A percentile compares a stretch with the other conserved stretches of the same genome.
phyloP scores from a whole-genome alignment of 2,888 invertebrate species.

The Aleiodes testaceus region DNA sequence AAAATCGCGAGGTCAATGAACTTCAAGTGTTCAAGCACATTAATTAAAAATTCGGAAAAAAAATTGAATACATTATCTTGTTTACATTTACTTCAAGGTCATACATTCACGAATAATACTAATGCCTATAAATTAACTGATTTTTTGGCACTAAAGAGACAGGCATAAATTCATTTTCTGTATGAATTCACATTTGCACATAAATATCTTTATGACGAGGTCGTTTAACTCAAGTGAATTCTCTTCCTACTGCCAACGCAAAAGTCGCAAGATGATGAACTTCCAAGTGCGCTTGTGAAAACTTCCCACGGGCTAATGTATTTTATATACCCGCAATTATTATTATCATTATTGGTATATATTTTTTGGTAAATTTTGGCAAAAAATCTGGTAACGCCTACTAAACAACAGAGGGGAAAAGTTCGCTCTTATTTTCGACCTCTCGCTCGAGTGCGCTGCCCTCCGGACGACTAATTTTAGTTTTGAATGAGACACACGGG shows the following conservation, averaged over 20 bases:
- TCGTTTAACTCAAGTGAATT: slow-evolving; percentile 16
- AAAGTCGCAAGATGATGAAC: slow-evolving; percentile 13
- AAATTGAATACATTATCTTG: neutral
- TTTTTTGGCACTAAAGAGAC: slow-evolving; percentile 21
- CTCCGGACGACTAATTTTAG: slow-evolving; percentile 61
- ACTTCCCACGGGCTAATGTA: slow-evolving; percentile 34
- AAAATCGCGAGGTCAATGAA: no score
- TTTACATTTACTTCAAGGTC: slow-evolving; percentile 11
- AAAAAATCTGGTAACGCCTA: slow-evolving; percentile 45
- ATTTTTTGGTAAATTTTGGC: slow-evolving; percentile 41
- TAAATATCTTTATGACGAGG: slow-evolving; percentile 27
- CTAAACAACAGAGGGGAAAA: slow-evolving; percentile 16
- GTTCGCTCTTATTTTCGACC: slow-evolving; percentile 19
- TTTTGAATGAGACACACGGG: slow-evolving; percentile 50
- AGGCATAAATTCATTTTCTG: slow-evolving; percentile 22
- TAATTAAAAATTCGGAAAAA: neutral
- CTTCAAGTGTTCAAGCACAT: neutral
- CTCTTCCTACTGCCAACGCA: slow-evolving; percentile 11
- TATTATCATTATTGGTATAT: neutral
- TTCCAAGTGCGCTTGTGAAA: slow-evolving; percentile 7
- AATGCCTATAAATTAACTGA: slow-evolving; percentile 3
- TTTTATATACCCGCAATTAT: neutral
- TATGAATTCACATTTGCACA: slow-evolving; percentile 31
- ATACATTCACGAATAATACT: slow-evolving; percentile 13
- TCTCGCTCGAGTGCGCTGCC: slow-evolving; percentile 44